Evolutionary conservation across 2,113 vertebrate genomes (phyloP), one percentile per base, ranked within the genome.

Genomic region (Lates calcarifer): DNA sequence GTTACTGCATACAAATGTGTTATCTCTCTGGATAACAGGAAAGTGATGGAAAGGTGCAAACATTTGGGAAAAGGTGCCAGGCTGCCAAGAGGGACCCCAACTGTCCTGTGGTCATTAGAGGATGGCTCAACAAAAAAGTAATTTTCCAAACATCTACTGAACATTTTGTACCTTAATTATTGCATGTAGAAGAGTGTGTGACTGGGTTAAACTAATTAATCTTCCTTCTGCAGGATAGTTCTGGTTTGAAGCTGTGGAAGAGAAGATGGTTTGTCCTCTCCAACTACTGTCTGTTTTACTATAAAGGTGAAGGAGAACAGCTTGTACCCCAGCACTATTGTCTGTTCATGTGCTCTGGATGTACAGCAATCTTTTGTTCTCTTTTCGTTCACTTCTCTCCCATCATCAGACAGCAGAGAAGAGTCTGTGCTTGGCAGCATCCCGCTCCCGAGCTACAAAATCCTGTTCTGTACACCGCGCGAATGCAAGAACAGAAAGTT

Each of bases 91-190:
- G 97, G 86, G 96, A 98, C 56, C 97, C 96, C 28, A 98, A 97
- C 82, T 96, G 95, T 2, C 84, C 96, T 0, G 97, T 98, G 33
- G 93, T 96, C 79, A 97, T 98, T 77, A 94, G 97, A 62, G 97
- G 97, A 71, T 98, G 97, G 97, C 96, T 98, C n/a, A 93, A 96
- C 86, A 98, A 98, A 89, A 96, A 97, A 93, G 97, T 97, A 87
- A n/a, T 17, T n/a, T 57, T 53, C 33, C 12, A 49, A 61, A 64
- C 14, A 56, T 39, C n/a, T 26, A 7, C 13, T 31, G 26, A 18
- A 62, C 4, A 28, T 26, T 45, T 51, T 22, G 22, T 10, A 29
- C 2, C 47, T 31, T 33, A 11, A 49, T 67, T 3, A 17, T 10
- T 69, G 8, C 20, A 43, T 71, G 6, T 15, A 9, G 28, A 28